phyloP scores from a whole-genome alignment of 2,888 invertebrate species.

The Tetragonisca angustula region DNA sequence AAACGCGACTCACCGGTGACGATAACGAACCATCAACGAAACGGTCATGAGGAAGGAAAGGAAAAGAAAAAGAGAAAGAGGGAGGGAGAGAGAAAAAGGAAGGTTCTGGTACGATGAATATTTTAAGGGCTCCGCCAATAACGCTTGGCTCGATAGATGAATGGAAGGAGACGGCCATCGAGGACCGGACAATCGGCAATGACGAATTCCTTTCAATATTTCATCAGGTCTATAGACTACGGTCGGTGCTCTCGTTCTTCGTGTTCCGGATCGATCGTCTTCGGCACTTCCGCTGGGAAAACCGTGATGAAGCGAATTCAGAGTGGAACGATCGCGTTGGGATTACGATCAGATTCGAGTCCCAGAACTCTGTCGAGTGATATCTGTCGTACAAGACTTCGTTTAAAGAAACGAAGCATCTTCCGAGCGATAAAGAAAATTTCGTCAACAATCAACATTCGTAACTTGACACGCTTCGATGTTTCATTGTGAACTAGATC shows the following conservation, averaged over 20 bases:
- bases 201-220: slow-evolving; percentile 78
- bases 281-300: slow-evolving; percentile 34
- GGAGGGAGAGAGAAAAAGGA: neutral
- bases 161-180: slow-evolving; percentile 40
- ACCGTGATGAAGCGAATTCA: slow-evolving; percentile 35
- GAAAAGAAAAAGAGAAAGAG: slow-evolving; percentile 1
- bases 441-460: neutral
- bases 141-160: slow-evolving; percentile 62
- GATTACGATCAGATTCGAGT: neutral
- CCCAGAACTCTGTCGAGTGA: neutral
- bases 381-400: neutral
- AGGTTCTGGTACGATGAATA: slow-evolving; percentile 65
- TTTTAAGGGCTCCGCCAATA: slow-evolving; percentile 67
- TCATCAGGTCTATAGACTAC: slow-evolving; percentile 71
- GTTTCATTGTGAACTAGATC: neutral
- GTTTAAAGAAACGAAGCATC: no score
- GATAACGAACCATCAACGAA: slow-evolving; percentile 54
- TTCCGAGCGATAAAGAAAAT: neutral
- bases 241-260: slow-evolving; percentile 43
- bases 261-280: slow-evolving; percentile 45
- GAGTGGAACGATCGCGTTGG: neutral
- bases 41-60: neutral
- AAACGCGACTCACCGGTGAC: slow-evolving; percentile 50
- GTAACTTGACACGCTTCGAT: no score
- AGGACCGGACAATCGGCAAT: slow-evolving; percentile 71